Evolutionary conservation across 2,888 invertebrate genomes (phyloP).

Genomic region (Drosophila anomelani): DNA sequence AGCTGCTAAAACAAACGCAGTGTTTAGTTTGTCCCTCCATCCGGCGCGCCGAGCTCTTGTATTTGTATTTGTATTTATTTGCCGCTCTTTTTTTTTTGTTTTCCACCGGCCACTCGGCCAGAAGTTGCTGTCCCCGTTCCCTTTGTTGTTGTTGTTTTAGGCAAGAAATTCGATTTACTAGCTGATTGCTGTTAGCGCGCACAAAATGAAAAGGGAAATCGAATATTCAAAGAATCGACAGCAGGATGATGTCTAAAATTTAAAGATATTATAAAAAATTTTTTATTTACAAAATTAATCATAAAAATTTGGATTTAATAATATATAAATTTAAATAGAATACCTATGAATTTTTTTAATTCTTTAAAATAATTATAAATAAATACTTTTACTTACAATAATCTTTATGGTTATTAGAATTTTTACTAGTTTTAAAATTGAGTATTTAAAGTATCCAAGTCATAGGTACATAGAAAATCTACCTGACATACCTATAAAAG

Average conservation of each 20-base stretch:
- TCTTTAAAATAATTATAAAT: neutral
- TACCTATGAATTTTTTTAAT: neutral
- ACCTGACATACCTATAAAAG: neutral
- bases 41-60: constrained; percentile 46
- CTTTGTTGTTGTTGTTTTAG: constrained; percentile 69
- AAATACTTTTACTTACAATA: neutral
- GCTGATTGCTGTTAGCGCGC: constrained; percentile 75
- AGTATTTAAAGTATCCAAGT: neutral
- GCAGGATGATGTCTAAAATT: neutral
- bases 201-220: constrained; percentile 33
- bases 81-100: constrained; percentile 38
- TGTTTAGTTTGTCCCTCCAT: constrained; percentile 71
- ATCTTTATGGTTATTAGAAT: neutral
- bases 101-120: constrained; percentile 40
- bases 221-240: constrained; percentile 3
- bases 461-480: neutral
- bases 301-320: neutral
- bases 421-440: neutral
- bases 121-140: constrained; percentile 23
- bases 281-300: neutral
- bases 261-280: neutral
- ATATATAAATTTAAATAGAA: no score
- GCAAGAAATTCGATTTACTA: constrained; percentile 78
- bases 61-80: constrained; percentile 69
- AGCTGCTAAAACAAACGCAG: constrained; percentile 78